phyloP scores from a whole-genome alignment of 2,888 invertebrate genomes.

The Andricus curvator region DNA sequence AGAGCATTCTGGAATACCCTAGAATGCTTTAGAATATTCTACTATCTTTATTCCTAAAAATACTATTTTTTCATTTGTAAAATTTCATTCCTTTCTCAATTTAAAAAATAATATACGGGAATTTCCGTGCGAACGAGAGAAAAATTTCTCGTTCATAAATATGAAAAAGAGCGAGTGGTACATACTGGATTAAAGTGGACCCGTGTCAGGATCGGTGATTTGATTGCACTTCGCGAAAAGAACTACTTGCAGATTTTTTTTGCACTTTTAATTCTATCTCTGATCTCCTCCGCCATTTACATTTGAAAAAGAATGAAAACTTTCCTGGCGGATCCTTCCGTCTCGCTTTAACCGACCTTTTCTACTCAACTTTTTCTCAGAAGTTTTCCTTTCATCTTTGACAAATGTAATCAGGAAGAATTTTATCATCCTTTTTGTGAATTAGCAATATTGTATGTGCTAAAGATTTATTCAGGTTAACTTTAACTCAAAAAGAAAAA shows the following conservation, averaged over 20 bases:
- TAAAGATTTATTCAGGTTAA: neutral
- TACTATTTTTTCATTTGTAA: neutral
- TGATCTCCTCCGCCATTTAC: conserved; percentile 15
- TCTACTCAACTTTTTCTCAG: neutral
- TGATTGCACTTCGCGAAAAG: conserved; percentile 22
- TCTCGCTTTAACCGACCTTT: conserved; percentile 17
- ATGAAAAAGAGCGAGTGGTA: conserved; percentile 30
- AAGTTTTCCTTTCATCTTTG: neutral
- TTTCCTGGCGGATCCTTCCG: conserved; percentile 14
- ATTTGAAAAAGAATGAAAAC: conserved; percentile 19
- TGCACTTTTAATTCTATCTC: conserved; percentile 8
- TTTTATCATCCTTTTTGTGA: neutral
- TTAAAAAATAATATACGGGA: neutral
- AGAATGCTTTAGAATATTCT: too few relatives aligned
- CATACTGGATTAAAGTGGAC: conserved; percentile 11
- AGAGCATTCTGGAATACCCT: neutral
- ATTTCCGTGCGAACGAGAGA: conserved; percentile 12
- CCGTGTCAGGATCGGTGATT: conserved; percentile 14
- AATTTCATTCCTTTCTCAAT: neutral
- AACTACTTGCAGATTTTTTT: conserved; percentile 30
- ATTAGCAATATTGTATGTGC: neutral
- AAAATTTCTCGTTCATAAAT: conserved; percentile 37
- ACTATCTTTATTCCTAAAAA: neutral
- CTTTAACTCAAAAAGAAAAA: neutral
- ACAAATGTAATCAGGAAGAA: neutral